Percentiles rank a stretch among this genome's conserved stretches.
Evolutionary conservation across 2,113 vertebrate genomes (phyloP).

Genomic region (Sinocyclocheilus maitianheensis): DNA sequence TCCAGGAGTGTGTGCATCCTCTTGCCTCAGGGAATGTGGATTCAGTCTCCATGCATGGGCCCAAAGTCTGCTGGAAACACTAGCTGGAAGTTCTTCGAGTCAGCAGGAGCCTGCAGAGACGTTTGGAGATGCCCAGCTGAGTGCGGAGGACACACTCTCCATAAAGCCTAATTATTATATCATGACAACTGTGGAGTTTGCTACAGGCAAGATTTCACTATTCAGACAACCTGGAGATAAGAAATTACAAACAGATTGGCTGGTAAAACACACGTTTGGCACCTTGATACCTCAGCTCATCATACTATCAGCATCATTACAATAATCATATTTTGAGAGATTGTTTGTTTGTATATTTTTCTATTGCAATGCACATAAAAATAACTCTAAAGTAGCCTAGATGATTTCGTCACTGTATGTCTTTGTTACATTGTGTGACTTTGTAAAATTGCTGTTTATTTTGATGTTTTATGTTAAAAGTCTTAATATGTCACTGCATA

Average conservation of each 20-base stretch:
- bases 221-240: neutral
- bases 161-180: neutral
- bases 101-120: neutral
- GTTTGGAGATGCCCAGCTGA: neutral
- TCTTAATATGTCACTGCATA: neutral
- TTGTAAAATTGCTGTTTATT: neutral
- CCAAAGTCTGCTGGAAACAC: neutral
- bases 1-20: neutral
- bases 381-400: neutral
- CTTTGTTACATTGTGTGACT: neutral
- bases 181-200: neutral
- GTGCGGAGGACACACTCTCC: neutral
- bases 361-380: neutral
- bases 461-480: neutral
- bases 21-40: neutral
- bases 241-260: neutral
- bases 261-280: neutral
- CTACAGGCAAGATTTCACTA: neutral
- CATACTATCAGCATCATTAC: neutral
- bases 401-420: neutral
- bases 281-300: neutral
- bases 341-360: neutral
- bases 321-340: neutral
- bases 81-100: neutral
- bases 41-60: neutral